phyloP scores from a whole-genome alignment of 2,888 invertebrate species.

The Mesopsocus fuscifrons region DNA sequence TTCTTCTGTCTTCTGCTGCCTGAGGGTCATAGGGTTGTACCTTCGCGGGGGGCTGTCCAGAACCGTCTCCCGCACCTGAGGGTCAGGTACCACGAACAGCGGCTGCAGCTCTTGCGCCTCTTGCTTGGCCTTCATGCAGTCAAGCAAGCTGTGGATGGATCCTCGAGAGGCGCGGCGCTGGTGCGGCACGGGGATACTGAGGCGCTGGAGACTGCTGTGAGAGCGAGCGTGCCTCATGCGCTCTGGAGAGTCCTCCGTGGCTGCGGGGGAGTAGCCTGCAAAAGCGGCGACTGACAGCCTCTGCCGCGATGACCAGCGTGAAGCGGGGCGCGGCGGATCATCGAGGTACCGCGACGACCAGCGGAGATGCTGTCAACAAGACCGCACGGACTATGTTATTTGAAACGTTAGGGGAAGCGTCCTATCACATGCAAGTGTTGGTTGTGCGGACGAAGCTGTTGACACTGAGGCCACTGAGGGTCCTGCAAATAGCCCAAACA shows the following conservation, averaged over 20 bases:
- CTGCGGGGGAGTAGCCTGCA: conserved; percentile 1
- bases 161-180: neutral
- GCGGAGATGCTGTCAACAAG: conserved; percentile 5
- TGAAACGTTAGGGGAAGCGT: too few relatives aligned
- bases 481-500: too few relatives aligned
- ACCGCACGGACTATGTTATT: too few relatives aligned
- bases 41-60: conserved; percentile 2
- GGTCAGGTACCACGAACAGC: neutral
- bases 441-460: too few relatives aligned
- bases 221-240: conserved; percentile 5
- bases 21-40: neutral
- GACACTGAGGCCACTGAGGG: too few relatives aligned
- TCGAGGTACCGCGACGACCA: conserved; percentile 8
- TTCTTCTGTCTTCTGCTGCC: neutral
- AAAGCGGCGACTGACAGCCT: conserved; percentile 2
- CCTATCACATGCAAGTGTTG: too few relatives aligned
- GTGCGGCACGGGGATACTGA: neutral
- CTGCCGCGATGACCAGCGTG: neutral
- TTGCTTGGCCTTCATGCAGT: neutral
- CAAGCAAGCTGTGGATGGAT: neutral
- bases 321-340: conserved; percentile 1
- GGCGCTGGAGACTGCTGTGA: neutral
- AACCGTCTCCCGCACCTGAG: neutral
- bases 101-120: neutral
- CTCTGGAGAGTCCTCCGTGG: conserved; percentile 3